Percentiles rank a stretch among this genome's conserved stretches.
phyloP scores from a whole-genome alignment of 2,113 vertebrate genomes.

The Cariama cristata region DNA sequence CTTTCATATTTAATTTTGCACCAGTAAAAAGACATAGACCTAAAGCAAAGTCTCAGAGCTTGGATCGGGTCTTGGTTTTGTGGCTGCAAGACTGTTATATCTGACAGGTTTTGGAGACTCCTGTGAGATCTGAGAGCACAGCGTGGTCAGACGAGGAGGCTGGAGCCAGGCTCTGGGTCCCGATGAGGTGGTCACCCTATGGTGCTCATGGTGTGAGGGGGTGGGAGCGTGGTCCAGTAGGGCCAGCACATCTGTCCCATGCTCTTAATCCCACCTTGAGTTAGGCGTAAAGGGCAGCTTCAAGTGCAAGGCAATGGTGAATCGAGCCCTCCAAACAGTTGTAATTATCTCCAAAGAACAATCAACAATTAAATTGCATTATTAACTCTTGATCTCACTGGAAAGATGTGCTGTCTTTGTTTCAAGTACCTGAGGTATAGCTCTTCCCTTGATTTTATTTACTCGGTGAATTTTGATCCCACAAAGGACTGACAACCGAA shows the following conservation, averaged over 20 bases:
- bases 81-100: fast-evolving
- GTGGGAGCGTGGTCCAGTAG: fast-evolving
- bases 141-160: fast-evolving
- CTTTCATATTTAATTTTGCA: background rate
- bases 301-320: background rate
- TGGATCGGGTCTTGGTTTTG: background rate
- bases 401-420: slow-evolving; percentile 21
- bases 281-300: background rate
- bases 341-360: slow-evolving; percentile 29
- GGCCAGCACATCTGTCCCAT: background rate
- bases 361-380: slow-evolving; percentile 62
- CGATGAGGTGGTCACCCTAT: fast-evolving
- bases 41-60: background rate
- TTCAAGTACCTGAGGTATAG: slow-evolving; percentile 16
- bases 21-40: fast-evolving
- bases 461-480: background rate
- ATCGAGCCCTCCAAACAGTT: background rate
- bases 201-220: background rate
- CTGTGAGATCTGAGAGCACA: background rate
- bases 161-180: background rate
- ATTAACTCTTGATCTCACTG: slow-evolving; percentile 53
- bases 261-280: background rate
- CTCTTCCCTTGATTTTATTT: slow-evolving; percentile 56
- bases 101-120: background rate
- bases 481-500: background rate